phyloP scores from a whole-genome alignment of 2,797 vertebrate species.

The Eidolon dupreanum region DNA sequence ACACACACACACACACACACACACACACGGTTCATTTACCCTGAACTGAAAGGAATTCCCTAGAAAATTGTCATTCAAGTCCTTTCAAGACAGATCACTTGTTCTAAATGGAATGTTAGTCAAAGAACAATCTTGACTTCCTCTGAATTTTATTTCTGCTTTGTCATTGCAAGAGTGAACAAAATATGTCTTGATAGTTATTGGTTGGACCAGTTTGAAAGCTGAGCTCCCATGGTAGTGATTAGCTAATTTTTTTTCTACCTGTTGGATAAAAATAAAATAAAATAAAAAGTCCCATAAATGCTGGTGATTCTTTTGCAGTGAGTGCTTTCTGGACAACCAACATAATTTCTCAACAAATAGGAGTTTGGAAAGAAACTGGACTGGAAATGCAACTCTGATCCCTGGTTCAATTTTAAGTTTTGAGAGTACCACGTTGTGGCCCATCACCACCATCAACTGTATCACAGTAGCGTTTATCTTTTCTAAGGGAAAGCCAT shows the following conservation, averaged over 20 bases:
- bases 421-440: conserved; percentile 82
- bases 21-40: background rate
- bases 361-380: conserved; percentile 53
- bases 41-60: background rate
- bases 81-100: background rate
- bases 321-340: conserved; percentile 76
- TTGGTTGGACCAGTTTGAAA: background rate
- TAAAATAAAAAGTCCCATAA: background rate
- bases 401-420: conserved; percentile 64
- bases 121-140: background rate
- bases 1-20: background rate
- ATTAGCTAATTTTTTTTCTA: background rate
- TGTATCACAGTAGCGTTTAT: conserved; percentile 82
- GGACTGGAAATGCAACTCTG: conserved; percentile 46
- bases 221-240: background rate
- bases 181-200: background rate
- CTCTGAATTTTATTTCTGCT: conserved; percentile 39
- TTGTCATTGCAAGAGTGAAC: background rate
- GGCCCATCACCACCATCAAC: conserved; percentile 82
- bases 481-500: conserved; percentile 87
- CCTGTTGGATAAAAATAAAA: background rate
- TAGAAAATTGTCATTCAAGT: background rate
- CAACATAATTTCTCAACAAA: conserved; percentile 27
- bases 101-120: background rate
- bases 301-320: conserved; percentile 60